Evolutionary conservation across 1,140 invertebrate genomes (phyloP), one percentile per base, ranked within the genome.

Genomic region (Mya arenaria): DNA sequence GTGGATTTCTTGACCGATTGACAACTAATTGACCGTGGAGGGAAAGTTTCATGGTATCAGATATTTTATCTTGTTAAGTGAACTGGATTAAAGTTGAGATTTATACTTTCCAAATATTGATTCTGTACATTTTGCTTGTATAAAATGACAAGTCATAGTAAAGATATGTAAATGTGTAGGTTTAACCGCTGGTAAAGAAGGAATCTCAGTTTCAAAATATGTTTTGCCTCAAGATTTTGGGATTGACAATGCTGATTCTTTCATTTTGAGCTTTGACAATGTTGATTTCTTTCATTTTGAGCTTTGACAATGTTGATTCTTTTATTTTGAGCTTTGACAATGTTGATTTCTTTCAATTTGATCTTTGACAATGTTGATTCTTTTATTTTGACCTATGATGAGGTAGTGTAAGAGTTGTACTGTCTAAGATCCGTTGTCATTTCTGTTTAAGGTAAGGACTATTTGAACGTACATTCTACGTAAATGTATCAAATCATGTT

Each of bases 1-100:
- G 37, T 75, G 36, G 36, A 62, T 44, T 75, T 28, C 55, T 58
- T 75, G 73, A 63, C 73, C 73, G 63, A 48, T 75, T 30, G 4
- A 74, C 52, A 65, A 30, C 8, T 41, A 39, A 75, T 63, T 65
- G 73, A 75, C 23, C 41, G 1, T 4, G 58, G 28, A 15, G 34
- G 48, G 17, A 52, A 52, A 52, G 48, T n/a, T 52, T n/a, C 19
- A 23, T 52, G 25, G 19, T 23, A 52, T 10, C 25, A 52, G 2
- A 17, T 52, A 52, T 52, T 23, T 52, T 52, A 23, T 17, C 17
- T n/a, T 52, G 10, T 23, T 4, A 52, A 52, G 25, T 52, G 19
- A 23, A n/a, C 17, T 52, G 48, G 25, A 17, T 52, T 52, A 52
- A 52, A 23, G 25, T 17, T 4, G 48, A 23, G 17, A 52, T 52